Evolutionary conservation across 2,888 invertebrate species (phyloP), one percentile per base, ranked within the genome.

Genomic region (Sarcophaga caerulescens): DNA sequence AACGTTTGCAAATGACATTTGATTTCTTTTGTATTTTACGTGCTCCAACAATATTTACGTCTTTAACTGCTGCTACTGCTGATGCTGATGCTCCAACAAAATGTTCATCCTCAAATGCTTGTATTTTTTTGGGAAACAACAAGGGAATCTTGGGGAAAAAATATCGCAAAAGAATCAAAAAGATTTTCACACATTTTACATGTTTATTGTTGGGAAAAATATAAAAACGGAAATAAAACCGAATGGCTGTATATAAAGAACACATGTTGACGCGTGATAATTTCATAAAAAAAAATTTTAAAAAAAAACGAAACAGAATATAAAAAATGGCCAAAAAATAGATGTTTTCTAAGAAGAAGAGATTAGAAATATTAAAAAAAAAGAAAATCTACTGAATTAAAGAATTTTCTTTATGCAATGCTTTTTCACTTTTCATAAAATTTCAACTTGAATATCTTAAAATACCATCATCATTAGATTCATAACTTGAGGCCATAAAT

Each of bases 1-100:
- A 86, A 86, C 86, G 83, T 85, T 83, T 87, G 87, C 85, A 89
- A 88, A 88, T 90, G 90, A 90, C 90, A 90, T 89, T 89, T 91
- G 91, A 90, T 88, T 88, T 88, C 82, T 78, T 87, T 84, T 85
- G 86, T 84, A 81, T 74, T 84, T 62, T 86, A 86, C 86, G 86
- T 86, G 86, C 81, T 70, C 14, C 47, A 81, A 59, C 23, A 60
- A 6, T 59, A 59, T 69, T 75, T 35, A 23, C 62, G 70, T 69
- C 75, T 79, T 71, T 52, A 47, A 14, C 65, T 79, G 19, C 19
- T 69, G 63, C 19, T 52, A 52, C 52, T 52, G 14, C 52, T 17
- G 12, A 12, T 14, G 52, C 52, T 52, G 75, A 65, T 52, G 14
- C 52, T 12, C 35, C 35, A 75, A 65, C 23, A 47, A 57, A 68